A percentile compares a stretch with the other conserved stretches of the same genome.
These are phyloP conservation scores for Orthosia incerta DNA, from an alignment of 2,888 invertebrate genomes.

Conservation along the genomic window DNA sequence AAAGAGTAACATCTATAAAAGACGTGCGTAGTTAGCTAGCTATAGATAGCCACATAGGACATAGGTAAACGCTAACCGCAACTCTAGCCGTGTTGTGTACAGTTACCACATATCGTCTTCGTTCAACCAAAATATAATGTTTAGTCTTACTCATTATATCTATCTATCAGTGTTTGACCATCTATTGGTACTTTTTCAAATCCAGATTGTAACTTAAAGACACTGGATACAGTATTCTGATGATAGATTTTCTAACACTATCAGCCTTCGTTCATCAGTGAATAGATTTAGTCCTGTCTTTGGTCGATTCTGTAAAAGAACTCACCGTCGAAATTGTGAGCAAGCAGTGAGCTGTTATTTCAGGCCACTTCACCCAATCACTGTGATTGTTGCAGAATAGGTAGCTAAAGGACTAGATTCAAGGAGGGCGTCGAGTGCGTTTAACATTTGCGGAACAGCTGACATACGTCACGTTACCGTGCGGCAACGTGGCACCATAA, in stretches of 20 bases:
- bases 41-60: background rate
- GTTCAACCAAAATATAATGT: slow-evolving; percentile 13
- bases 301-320: too few species aligned
- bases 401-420: background rate
- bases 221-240: background rate
- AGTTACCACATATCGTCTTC: slow-evolving; percentile 33
- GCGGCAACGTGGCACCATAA: background rate
- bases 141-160: slow-evolving; percentile 12
- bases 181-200: background rate
- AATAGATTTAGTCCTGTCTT: too few species aligned
- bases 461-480: background rate
- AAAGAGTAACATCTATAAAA: background rate
- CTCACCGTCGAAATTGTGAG: too few species aligned
- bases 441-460: background rate
- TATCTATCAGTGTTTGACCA: background rate
- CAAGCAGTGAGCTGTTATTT: too few species aligned
- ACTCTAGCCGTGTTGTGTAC: slow-evolving; percentile 29
- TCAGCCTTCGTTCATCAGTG: background rate
- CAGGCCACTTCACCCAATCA: too few species aligned
- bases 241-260: background rate
- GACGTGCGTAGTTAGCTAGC: background rate
- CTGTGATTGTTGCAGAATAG: too few species aligned
- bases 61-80: slow-evolving; percentile 22
- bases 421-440: background rate
- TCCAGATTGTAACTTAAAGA: background rate